Evolutionary conservation across 1,140 invertebrate genomes (phyloP).

Genomic region (Brachionus manjavacas): DNA sequence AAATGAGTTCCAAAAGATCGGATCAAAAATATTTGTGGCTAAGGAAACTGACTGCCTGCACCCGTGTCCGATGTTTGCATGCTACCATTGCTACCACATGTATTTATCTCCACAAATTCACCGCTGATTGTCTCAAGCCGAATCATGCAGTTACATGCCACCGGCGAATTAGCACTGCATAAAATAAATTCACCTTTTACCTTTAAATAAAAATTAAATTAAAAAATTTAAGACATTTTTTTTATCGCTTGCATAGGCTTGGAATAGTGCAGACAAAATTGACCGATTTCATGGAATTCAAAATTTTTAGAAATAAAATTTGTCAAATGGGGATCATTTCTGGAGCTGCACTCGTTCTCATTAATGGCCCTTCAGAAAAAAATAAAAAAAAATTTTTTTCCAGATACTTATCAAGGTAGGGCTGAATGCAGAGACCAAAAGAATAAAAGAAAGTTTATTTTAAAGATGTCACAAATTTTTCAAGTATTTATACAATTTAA

Average conservation of each 20-base stretch:
- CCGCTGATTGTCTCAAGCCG: background rate
- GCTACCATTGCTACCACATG: background rate
- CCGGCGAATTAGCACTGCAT: background rate
- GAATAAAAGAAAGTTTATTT: background rate
- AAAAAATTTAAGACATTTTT: background rate
- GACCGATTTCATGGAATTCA: background rate
- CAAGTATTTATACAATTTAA: background rate
- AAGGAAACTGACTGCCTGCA: background rate
- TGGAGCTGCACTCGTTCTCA: background rate
- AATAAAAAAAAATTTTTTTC: background rate
- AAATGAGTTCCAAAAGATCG: background rate
- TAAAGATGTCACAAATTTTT: background rate
- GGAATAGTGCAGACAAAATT: background rate
- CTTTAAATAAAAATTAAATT: background rate
- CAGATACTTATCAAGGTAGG: background rate
- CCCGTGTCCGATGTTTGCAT: background rate
- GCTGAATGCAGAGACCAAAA: background rate
- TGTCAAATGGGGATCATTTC: background rate
- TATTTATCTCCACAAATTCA: background rate
- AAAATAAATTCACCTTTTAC: background rate
- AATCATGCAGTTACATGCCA: background rate
- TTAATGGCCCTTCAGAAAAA: background rate
- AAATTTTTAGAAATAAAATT: background rate
- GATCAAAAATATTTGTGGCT: background rate
- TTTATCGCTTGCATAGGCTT: background rate